These are phyloP conservation scores for Uloborus plumipes DNA, from an alignment of 2,888 invertebrate species.

Conservation along the genomic window DNA sequence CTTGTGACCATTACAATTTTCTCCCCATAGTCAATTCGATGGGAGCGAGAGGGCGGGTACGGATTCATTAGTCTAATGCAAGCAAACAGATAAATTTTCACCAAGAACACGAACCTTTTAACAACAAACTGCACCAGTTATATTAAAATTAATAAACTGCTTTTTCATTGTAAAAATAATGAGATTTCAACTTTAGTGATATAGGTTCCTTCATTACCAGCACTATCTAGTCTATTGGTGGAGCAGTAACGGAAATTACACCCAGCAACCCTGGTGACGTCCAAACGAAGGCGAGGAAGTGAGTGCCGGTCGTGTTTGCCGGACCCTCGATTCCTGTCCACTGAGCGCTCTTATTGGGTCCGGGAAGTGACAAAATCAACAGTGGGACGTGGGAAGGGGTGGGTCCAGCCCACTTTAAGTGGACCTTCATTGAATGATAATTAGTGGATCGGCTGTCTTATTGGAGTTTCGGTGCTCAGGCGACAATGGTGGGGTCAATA, in stretches of 20 bases:
- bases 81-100: no score
- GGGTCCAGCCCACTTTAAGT: background rate
- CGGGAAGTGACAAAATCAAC: slow-evolving; percentile 32
- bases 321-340: slow-evolving; percentile 43
- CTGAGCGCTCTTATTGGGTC: slow-evolving; percentile 51
- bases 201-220: no score
- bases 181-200: no score
- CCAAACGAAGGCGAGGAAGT: slow-evolving; percentile 7
- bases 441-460: slow-evolving; percentile 15
- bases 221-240: background rate
- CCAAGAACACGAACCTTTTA: no score
- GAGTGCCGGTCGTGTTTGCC: slow-evolving; percentile 38
- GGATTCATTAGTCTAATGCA: no score
- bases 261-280: slow-evolving; percentile 24
- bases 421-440: slow-evolving; percentile 46
- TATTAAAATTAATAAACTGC: no score
- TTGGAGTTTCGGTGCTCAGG: slow-evolving; percentile 4
- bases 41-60: no score
- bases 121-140: no score
- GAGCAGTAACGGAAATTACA: background rate
- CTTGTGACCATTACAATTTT: no score
- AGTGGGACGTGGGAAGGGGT: slow-evolving; percentile 12
- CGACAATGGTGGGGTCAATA: no score
- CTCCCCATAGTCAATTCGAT: no score
- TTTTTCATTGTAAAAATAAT: no score